Evolutionary conservation across 2,888 invertebrate genomes (phyloP).

Genomic region (Pomacea canaliculata): DNA sequence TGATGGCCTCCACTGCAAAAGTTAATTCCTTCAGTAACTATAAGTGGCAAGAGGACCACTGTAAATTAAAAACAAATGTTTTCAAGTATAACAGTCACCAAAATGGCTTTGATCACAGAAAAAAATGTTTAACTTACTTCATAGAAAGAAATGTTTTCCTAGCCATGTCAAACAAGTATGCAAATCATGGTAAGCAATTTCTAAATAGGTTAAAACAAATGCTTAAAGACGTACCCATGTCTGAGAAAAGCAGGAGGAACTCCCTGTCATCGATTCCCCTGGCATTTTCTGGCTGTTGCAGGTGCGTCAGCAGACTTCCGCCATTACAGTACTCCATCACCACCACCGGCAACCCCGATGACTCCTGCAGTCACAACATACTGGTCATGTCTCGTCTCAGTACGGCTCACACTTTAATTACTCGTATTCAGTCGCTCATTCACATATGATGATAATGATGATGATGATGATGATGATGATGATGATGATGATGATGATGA

Average conservation of each 20-base stretch:
- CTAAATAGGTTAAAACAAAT: no score
- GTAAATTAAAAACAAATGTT: no score
- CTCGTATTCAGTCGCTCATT: no score
- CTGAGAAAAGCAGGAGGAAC: constrained; percentile 87
- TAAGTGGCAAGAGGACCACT: no score
- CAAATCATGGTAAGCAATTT: no score
- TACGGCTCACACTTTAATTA: no score
- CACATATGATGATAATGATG: background rate
- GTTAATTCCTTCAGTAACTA: no score
- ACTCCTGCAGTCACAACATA: constrained; percentile 29
- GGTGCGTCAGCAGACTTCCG: constrained; percentile 86
- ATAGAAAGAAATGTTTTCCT: no score
- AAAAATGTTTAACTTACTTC: no score
- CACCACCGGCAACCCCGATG: constrained; percentile 77
- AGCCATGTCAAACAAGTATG: no score
- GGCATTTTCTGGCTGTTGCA: constrained; percentile 95
- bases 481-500: background rate
- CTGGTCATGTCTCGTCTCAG: background rate
- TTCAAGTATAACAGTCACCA: no score
- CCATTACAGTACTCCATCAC: constrained; percentile 93
- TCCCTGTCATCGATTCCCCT: constrained; percentile 91
- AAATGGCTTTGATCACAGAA: no score
- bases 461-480: background rate
- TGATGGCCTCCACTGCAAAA: constrained; percentile 47
- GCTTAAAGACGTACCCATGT: constrained; percentile 72